Evolutionary conservation across 2,113 vertebrate species (phyloP).

Genomic region (Empidonax traillii): DNA sequence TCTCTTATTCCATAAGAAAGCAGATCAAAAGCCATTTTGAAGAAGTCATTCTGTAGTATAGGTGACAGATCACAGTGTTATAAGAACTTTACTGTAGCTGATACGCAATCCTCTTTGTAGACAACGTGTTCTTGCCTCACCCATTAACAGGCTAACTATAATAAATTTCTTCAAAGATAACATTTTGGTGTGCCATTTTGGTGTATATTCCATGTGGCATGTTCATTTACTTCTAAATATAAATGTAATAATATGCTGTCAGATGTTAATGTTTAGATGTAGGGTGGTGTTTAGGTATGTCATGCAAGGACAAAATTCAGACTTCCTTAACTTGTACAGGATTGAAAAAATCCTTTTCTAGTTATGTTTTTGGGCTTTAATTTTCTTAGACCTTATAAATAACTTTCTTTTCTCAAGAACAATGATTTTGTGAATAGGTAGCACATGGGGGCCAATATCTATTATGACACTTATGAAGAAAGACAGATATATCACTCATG

Average conservation of each 20-base stretch:
- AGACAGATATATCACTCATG: conserved; percentile 39
- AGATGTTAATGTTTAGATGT: not conserved
- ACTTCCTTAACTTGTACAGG: not conserved
- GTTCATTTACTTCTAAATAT: not conserved
- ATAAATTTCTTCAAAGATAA: not conserved
- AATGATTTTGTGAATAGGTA: not conserved
- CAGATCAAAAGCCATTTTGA: not conserved
- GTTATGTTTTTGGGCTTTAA: not conserved
- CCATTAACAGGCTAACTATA: not conserved
- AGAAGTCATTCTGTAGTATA: not conserved
- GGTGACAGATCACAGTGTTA: not conserved
- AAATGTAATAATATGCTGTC: not conserved
- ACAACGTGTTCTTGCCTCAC: not conserved
- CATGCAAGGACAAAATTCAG: not conserved
- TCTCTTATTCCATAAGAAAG: not conserved
- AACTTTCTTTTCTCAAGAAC: not conserved
- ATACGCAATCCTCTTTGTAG: not conserved
- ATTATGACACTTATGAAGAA: conserved; percentile 59
- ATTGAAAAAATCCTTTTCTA: not conserved
- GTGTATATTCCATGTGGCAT: not conserved
- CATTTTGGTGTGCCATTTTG: not conserved
- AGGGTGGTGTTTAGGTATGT: not conserved
- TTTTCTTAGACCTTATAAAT: not conserved
- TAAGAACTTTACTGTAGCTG: not conserved
- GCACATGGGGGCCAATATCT: conserved; percentile 3